Evolutionary conservation across 23 tunicate species (phyloP).

Genomic region (Trididemnum nubilum): DNA sequence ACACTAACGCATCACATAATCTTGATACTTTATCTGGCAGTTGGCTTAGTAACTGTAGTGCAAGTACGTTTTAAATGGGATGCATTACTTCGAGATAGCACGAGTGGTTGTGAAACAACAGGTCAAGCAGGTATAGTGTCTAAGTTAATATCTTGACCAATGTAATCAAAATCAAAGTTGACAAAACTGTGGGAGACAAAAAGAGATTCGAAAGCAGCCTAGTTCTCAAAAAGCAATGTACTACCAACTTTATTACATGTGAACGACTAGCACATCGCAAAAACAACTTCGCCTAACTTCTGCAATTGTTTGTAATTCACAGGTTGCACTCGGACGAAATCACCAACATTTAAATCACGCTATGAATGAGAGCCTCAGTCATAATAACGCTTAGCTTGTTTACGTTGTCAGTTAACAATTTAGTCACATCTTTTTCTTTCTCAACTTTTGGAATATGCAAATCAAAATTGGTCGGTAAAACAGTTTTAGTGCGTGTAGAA

Average conservation of each 20-base stretch:
- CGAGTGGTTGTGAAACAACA: neutral
- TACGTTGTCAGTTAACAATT: too few species aligned
- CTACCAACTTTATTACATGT: neutral
- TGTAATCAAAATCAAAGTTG: neutral
- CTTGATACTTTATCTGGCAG: neutral
- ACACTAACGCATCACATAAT: too few species aligned
- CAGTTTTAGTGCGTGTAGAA: too few species aligned
- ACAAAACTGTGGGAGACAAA: neutral
- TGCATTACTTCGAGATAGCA: neutral
- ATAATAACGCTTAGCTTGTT: too few species aligned
- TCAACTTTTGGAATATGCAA: too few species aligned
- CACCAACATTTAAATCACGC: neutral
- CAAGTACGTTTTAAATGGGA: neutral
- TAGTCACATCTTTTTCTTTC: too few species aligned
- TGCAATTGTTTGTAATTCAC: neutral
- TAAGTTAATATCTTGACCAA: neutral
- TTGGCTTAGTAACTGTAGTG: neutral
- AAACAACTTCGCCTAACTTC: neutral
- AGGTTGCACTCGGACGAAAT: neutral
- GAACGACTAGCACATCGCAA: slow-evolving; percentile 4
- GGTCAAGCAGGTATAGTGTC: neutral
- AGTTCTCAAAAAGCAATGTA: neutral
- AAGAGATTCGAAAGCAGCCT: neutral
- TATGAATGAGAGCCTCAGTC: neutral
- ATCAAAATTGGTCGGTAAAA: too few species aligned